These are phyloP conservation scores for Condylura cristata DNA, from an alignment of 2,113 vertebrate species.

Conservation along the genomic window DNA sequence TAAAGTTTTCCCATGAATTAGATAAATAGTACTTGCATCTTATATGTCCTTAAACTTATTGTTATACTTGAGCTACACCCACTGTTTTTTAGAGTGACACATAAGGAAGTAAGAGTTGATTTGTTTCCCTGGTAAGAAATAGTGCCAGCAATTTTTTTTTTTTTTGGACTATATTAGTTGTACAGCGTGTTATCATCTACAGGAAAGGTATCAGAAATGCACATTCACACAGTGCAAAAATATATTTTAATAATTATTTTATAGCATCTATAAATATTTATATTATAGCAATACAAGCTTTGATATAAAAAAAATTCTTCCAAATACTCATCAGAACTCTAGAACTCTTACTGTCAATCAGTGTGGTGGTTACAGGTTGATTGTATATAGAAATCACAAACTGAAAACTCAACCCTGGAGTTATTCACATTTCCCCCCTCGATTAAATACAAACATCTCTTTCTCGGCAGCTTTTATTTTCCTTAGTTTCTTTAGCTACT, in stretches of 20 bases:
- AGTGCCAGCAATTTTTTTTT: background rate
- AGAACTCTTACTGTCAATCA: background rate
- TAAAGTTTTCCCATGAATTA: background rate
- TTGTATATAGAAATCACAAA: background rate
- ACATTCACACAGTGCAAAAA: background rate
- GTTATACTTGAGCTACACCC: background rate
- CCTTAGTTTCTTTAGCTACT: background rate
- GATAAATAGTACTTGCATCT: background rate
- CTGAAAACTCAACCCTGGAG: background rate
- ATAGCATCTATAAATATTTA: background rate
- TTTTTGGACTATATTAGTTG: background rate
- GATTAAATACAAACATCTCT: background rate
- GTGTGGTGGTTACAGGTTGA: background rate
- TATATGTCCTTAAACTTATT: background rate
- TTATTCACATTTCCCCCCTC: background rate
- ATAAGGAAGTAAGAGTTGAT: background rate
- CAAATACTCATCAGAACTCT: background rate
- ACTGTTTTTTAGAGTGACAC: background rate
- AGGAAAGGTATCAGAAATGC: background rate
- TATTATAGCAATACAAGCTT: background rate
- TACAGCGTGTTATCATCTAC: background rate
- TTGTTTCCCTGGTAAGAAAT: background rate
- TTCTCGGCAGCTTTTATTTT: background rate
- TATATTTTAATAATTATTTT: background rate
- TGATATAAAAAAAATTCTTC: background rate